Percentiles rank a stretch among this genome's conserved stretches.
Conservation (phyloP, 2,113 vertebrate species). For the Cettia cetti region DNA sequence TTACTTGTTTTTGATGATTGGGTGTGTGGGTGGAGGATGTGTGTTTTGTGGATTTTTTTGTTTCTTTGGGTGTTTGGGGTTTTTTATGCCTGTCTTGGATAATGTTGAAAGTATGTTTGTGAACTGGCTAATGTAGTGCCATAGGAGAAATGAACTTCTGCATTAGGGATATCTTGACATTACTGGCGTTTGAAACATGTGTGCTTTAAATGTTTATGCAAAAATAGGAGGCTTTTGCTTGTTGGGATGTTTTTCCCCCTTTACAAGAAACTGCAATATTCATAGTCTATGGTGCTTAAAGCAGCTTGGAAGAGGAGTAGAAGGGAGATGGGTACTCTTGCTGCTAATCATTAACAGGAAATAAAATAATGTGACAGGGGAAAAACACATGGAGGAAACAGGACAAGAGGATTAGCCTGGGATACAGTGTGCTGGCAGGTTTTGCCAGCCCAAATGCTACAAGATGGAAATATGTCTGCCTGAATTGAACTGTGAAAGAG, state of each 20-base stretch:
- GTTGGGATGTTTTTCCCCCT: fast-evolving
- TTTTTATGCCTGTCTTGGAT: neutral
- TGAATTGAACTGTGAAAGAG: neutral
- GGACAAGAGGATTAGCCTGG: neutral
- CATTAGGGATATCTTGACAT: neutral
- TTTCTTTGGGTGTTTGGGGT: fast-evolving
- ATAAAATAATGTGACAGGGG: neutral
- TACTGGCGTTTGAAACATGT: neutral
- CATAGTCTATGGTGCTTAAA: neutral
- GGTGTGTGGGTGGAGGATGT: fast-evolving
- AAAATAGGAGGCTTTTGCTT: neutral
- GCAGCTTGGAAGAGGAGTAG: neutral
- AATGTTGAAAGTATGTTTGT: neutral
- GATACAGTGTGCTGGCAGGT: neutral
- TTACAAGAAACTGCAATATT: neutral
- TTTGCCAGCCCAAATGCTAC: neutral
- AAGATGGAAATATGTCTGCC: neutral
- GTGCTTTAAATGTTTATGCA: neutral
- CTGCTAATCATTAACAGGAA: neutral
- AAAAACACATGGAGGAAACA: neutral
- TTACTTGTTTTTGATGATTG: neutral
- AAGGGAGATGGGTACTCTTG: neutral
- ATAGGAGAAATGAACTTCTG: neutral
- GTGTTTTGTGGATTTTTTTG: fast-evolving
- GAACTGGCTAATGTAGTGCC: neutral